These are phyloP conservation scores for Ectropis grisescens DNA, from an alignment of 1,140 invertebrate genomes.

Conservation along the genomic window DNA sequence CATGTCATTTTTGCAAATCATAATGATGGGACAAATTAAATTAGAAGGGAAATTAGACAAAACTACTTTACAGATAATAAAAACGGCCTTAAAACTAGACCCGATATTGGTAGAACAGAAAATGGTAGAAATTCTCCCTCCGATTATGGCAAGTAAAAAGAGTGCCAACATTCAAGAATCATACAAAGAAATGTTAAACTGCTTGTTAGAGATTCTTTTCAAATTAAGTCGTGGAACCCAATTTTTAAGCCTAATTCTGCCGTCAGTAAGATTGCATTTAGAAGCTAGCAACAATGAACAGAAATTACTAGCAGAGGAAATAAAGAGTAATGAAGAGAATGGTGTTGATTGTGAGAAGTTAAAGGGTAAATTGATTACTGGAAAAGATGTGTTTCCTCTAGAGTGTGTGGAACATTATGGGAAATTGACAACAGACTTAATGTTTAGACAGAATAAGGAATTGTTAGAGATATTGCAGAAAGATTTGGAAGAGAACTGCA, in stretches of 20 bases:
- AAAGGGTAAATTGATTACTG: conserved; percentile 20
- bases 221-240: conserved; percentile 46
- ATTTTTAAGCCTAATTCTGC: conserved; percentile 45
- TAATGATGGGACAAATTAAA: conserved; percentile 46
- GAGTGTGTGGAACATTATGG: conserved; percentile 45
- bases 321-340: conserved; percentile 21
- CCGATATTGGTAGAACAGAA: conserved; percentile 47
- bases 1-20: conserved; percentile 36
- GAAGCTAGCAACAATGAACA: conserved; percentile 44
- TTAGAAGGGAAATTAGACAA: conserved; percentile 50
- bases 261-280: conserved; percentile 32
- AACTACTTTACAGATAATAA: conserved; percentile 40
- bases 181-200: conserved; percentile 44
- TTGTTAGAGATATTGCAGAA: conserved; percentile 40
- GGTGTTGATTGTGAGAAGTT: background rate
- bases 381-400: conserved; percentile 39
- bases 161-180: conserved; percentile 18
- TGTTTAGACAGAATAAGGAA: conserved; percentile 56
- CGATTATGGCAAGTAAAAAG: conserved; percentile 47
- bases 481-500: conserved; percentile 45
- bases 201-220: conserved; percentile 41
- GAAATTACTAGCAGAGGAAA: conserved; percentile 40
- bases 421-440: conserved; percentile 41
- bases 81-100: conserved; percentile 42
- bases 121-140: conserved; percentile 33